These are phyloP conservation scores for Drosophila persimilis DNA, from an alignment of 1,140 invertebrate species.

Conservation along the genomic window DNA sequence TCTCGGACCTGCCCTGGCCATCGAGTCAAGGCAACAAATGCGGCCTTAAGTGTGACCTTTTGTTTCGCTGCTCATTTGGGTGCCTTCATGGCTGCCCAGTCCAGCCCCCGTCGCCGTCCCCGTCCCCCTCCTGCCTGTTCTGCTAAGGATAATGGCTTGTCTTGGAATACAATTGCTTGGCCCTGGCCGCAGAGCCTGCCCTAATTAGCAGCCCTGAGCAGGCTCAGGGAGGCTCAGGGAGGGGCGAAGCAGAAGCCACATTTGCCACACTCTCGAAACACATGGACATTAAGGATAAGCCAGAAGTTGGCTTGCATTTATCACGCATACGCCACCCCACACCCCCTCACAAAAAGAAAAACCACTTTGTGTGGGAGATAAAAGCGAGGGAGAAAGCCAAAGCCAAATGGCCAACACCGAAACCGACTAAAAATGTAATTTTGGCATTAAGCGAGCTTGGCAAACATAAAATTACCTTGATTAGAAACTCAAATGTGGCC, in stretches of 20 bases:
- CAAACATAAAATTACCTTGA: slow-evolving; percentile 79
- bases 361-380: slow-evolving; percentile 27
- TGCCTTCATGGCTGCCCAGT: background rate
- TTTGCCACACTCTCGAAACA: slow-evolving; percentile 2
- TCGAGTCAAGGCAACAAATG: slow-evolving; percentile 53
- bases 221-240: no score
- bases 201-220: slow-evolving; percentile 54
- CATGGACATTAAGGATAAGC: slow-evolving; percentile 47
- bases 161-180: slow-evolving; percentile 65
- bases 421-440: slow-evolving; percentile 76
- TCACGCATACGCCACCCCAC: slow-evolving; percentile 57
- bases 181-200: slow-evolving; percentile 31
- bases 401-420: slow-evolving; percentile 32
- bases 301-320: slow-evolving; percentile 64
- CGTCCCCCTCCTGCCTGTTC: background rate
- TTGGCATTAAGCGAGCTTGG: slow-evolving; percentile 74
- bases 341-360: slow-evolving; percentile 28
- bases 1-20: background rate
- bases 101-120: no score
- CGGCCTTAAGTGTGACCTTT: slow-evolving; percentile 30
- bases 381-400: slow-evolving; percentile 3
- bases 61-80: slow-evolving; percentile 18
- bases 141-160: slow-evolving; percentile 67
- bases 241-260: slow-evolving; percentile 7
- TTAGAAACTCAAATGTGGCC: slow-evolving; percentile 74